Conservation (phyloP, 1,140 invertebrate genomes). For the Octopus bimaculoides region DNA sequence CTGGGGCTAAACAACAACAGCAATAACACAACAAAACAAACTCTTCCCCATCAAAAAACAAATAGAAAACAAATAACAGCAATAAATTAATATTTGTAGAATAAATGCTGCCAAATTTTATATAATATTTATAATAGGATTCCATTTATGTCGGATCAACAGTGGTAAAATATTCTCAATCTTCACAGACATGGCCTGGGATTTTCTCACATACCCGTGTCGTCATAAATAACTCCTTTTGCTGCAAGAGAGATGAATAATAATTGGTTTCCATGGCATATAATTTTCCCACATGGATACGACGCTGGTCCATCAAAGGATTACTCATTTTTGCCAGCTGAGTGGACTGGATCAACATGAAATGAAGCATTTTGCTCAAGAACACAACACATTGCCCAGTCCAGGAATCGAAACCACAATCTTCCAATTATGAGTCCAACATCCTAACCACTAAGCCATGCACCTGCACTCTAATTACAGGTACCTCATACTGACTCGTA, state of each 20-base stretch:
- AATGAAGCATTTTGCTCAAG: background rate
- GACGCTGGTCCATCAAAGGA: background rate
- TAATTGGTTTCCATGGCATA: background rate
- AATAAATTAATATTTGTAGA: no score
- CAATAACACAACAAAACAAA: no score
- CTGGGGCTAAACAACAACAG: no score
- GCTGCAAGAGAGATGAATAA: background rate
- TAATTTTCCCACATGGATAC: background rate
- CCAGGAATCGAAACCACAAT: background rate
- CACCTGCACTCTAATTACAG: no score
- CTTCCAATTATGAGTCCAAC: background rate
- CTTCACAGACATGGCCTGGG: background rate
- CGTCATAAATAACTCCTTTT: background rate
- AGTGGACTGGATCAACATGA: background rate
- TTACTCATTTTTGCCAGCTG: background rate
- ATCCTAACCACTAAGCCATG: no score
- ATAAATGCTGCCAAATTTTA: no score
- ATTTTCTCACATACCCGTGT: slow-evolving; percentile 1
- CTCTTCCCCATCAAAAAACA: no score
- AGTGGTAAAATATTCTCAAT: no score
- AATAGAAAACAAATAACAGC: no score
- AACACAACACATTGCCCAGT: background rate
- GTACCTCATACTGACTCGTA: no score
- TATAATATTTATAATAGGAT: no score
- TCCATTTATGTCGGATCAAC: no score